Percentiles rank a stretch among this genome's conserved stretches.
Conservation (phyloP, 2,113 vertebrate species). For the Sturnus vulgaris region DNA sequence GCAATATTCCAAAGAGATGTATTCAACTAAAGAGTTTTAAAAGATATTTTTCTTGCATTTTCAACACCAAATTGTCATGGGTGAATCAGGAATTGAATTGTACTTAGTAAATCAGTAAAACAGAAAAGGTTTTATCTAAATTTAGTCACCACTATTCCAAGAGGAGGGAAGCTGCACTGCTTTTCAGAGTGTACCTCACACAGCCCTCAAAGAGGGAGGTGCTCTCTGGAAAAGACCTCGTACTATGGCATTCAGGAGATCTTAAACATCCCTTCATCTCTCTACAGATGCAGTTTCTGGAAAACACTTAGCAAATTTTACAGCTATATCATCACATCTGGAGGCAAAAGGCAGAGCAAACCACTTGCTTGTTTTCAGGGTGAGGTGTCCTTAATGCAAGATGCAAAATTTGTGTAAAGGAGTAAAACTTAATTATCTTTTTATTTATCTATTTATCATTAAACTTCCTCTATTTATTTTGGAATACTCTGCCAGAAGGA, state of each 20-base stretch:
- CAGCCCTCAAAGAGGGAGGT: not conserved
- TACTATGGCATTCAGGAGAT: not conserved
- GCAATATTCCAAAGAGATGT: rapidly evolving
- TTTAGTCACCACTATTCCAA: not conserved
- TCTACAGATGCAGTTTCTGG: not conserved
- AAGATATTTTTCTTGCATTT: not conserved
- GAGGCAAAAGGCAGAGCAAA: not conserved
- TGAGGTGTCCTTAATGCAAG: not conserved
- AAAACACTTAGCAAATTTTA: not conserved
- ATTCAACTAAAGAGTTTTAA: not conserved
- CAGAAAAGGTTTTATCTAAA: not conserved
- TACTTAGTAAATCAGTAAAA: not conserved
- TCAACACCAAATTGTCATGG: not conserved
- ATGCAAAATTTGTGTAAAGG: not conserved
- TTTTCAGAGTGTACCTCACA: not conserved
- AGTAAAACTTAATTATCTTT: not conserved
- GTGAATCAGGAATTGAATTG: not conserved
- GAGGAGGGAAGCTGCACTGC: not conserved
- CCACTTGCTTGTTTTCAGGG: not conserved
- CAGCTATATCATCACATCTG: not conserved
- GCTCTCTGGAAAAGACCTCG: not conserved
- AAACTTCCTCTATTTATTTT: not conserved
- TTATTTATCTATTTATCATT: not conserved
- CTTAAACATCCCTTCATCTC: not conserved
- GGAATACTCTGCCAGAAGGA: not conserved